Conservation (phyloP, 1,140 invertebrate species). For the Drosophila ficusphila region DNA sequence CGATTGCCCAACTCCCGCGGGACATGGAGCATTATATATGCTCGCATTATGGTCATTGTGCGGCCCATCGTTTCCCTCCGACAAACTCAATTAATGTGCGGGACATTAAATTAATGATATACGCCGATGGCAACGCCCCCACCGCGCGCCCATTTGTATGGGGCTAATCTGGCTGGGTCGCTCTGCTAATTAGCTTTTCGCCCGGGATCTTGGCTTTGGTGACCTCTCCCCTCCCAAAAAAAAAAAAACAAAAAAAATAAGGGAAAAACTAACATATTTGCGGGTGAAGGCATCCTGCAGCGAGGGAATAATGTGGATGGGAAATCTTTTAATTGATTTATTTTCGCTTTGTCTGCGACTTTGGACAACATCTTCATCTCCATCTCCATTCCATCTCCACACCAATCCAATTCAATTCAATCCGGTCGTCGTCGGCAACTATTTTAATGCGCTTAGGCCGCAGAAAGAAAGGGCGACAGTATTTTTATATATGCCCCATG, state of each 20-base stretch:
- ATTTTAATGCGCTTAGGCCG: slow-evolving; percentile 68
- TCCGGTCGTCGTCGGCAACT: slow-evolving; percentile 33
- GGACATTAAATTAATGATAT: slow-evolving; percentile 80
- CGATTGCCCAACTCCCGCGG: not conserved
- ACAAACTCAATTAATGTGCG: slow-evolving; percentile 60
- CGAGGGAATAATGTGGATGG: not conserved
- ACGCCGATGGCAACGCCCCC: slow-evolving; percentile 51
- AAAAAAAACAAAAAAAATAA: not conserved
- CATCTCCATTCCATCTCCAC: too few relatives aligned
- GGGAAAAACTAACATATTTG: too few relatives aligned
- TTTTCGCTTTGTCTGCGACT: slow-evolving; percentile 37
- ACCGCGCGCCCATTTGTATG: not conserved
- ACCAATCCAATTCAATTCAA: too few relatives aligned
- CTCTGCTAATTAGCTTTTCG: slow-evolving; percentile 73
- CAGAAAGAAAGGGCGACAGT: slow-evolving; percentile 49
- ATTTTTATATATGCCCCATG: slow-evolving; percentile 47
- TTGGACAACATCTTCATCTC: slow-evolving; percentile 17
- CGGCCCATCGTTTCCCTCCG: slow-evolving; percentile 7
- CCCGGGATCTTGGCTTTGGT: not conserved
- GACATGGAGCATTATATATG: slow-evolving; percentile 37
- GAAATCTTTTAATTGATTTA: slow-evolving; percentile 79
- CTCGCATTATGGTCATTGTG: slow-evolving; percentile 44
- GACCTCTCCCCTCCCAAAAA: slow-evolving; percentile 24
- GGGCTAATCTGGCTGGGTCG: slow-evolving; percentile 31
- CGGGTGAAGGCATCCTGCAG: not conserved